Conservation (phyloP, 2,888 invertebrate species). For the Blomia tropicalis region DNA sequence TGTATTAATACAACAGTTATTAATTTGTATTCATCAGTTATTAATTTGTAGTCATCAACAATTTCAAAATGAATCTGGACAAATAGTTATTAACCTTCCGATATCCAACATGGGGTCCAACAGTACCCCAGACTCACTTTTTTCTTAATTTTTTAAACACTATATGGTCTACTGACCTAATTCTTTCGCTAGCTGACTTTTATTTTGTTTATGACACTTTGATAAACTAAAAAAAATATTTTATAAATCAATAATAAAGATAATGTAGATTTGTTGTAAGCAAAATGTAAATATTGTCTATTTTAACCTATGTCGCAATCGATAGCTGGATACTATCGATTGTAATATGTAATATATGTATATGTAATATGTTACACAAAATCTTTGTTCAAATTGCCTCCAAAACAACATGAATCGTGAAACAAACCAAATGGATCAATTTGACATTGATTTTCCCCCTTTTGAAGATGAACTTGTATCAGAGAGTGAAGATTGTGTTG, state of each 20-base stretch:
- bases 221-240: neutral
- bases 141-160: neutral
- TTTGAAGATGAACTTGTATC: neutral
- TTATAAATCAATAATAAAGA: neutral
- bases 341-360: neutral
- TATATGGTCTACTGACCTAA: neutral
- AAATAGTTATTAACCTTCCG: neutral
- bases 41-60: too few species aligned
- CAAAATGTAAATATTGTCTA: neutral
- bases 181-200: neutral
- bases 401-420: neutral
- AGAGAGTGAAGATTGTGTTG: neutral
- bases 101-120: neutral
- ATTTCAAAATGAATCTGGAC: too few species aligned
- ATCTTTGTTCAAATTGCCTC: neutral
- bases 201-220: neutral
- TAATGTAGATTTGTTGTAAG: neutral
- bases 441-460: neutral
- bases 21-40: too few species aligned
- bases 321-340: neutral
- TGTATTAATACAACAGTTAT: too few species aligned
- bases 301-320: neutral
- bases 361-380: neutral
- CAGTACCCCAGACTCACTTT: neutral
- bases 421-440: neutral